These are phyloP conservation scores for Damaliscus lunatus DNA, from an alignment of 2,113 vertebrate genomes.

Conservation along the genomic window DNA sequence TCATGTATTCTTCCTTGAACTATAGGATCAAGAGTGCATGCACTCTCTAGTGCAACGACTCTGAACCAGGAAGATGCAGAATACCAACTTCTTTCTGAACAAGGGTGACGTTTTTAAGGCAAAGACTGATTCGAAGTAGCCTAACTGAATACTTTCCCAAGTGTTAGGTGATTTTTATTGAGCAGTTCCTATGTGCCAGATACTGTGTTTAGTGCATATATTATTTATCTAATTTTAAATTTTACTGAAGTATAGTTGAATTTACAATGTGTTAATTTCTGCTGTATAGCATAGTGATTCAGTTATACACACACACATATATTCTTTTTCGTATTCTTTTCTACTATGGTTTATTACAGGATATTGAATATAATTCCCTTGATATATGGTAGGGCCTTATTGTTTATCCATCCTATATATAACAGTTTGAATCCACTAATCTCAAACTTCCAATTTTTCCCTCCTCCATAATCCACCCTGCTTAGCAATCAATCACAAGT, in stretches of 20 bases:
- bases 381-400: not conserved
- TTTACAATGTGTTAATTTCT: not conserved
- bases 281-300: not conserved
- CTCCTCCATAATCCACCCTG: not conserved
- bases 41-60: not conserved
- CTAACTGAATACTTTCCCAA: constrained; percentile 52
- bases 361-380: not conserved
- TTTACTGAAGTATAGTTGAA: not conserved
- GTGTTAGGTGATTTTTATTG: not conserved
- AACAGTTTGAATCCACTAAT: not conserved
- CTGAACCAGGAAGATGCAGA: constrained; percentile 19
- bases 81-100: constrained; percentile 59
- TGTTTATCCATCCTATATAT: not conserved
- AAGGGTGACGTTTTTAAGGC: constrained; percentile 52
- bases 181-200: not conserved
- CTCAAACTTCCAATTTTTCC: not conserved
- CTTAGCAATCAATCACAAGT: not conserved
- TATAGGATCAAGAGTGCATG: not conserved
- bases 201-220: not conserved
- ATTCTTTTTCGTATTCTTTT: not conserved
- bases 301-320: not conserved
- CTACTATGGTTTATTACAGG: not conserved
- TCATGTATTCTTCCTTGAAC: not conserved
- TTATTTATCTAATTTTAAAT: not conserved
- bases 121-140: constrained; percentile 64